Evolutionary conservation across 2,113 vertebrate species (phyloP).

Genomic region (Mormoops blainvillei): DNA sequence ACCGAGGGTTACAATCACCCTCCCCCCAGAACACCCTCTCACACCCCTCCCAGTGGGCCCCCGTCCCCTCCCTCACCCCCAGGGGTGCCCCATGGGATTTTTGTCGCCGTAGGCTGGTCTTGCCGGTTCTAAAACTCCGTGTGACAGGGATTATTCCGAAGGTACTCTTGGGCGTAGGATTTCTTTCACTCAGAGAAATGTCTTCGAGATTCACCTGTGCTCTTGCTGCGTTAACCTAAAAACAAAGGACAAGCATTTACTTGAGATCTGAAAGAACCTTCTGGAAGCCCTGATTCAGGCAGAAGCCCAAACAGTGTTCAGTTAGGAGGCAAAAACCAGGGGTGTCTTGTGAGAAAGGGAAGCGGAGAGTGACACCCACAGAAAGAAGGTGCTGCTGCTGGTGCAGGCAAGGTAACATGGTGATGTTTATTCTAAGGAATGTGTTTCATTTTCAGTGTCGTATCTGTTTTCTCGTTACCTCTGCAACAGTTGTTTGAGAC

Average conservation of each 20-base stretch:
- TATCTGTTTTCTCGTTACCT: neutral
- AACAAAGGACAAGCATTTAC: neutral
- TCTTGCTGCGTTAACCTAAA: neutral
- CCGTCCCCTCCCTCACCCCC: neutral
- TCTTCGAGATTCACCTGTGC: accelerated
- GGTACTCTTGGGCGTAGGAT: accelerated
- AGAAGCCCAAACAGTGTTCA: neutral
- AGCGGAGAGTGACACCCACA: accelerated
- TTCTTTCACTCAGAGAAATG: accelerated
- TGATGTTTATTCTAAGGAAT: neutral
- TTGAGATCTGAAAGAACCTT: neutral
- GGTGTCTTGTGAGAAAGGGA: neutral
- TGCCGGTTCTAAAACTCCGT: neutral
- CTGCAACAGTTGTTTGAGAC: neutral
- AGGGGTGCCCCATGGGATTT: neutral
- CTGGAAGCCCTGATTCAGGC: neutral
- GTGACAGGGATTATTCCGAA: accelerated
- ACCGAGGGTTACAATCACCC: no score
- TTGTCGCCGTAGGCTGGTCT: accelerated
- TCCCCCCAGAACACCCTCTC: neutral
- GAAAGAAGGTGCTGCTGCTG: neutral
- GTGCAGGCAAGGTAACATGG: neutral
- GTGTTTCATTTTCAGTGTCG: neutral
- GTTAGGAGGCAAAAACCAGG: neutral
- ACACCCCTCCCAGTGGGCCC: neutral